These are phyloP conservation scores for Bostrychus sinensis DNA, from an alignment of 2,113 vertebrate species.

Conservation along the genomic window DNA sequence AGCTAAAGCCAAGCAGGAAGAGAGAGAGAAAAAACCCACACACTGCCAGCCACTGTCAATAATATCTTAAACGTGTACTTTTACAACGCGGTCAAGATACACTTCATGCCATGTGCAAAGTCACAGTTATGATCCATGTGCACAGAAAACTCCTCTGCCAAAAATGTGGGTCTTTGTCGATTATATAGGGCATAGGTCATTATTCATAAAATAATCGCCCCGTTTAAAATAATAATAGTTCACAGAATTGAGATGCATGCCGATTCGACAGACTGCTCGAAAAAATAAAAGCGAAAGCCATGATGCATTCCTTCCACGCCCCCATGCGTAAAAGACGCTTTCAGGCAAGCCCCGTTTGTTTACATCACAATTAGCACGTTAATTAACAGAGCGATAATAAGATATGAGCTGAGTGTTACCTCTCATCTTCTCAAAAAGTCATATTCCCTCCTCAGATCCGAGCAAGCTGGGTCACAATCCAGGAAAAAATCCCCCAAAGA, in stretches of 20 bases:
- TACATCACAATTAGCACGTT: conserved; percentile 62
- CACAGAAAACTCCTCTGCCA: too few species aligned
- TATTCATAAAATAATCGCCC: background rate
- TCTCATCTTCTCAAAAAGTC: conserved; percentile 49
- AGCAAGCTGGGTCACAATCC: conserved; percentile 14
- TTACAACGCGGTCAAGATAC: conserved; percentile 12
- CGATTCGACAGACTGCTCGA: background rate
- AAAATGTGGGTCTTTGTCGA: background rate
- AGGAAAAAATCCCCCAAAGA: conserved; percentile 1
- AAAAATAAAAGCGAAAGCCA: conserved; percentile 14
- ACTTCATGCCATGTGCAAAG: background rate
- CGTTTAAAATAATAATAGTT: conserved; percentile 31
- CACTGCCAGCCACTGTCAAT: conserved; percentile 42
- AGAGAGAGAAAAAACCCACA: conserved; percentile 4
- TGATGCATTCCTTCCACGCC: conserved; percentile 63
- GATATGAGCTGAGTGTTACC: conserved; percentile 53
- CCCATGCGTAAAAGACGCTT: conserved; percentile 59
- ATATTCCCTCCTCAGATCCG: conserved; percentile 27
- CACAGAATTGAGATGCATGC: background rate
- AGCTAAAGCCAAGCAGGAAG: conserved; percentile 53
- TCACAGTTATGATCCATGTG: background rate
- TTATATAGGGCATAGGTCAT: background rate
- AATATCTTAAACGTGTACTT: conserved; percentile 54
- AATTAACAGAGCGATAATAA: conserved; percentile 50
- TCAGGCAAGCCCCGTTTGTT: conserved; percentile 47